phyloP scores from a whole-genome alignment of 2,797 vertebrate species.

The Clarias pachynema region DNA sequence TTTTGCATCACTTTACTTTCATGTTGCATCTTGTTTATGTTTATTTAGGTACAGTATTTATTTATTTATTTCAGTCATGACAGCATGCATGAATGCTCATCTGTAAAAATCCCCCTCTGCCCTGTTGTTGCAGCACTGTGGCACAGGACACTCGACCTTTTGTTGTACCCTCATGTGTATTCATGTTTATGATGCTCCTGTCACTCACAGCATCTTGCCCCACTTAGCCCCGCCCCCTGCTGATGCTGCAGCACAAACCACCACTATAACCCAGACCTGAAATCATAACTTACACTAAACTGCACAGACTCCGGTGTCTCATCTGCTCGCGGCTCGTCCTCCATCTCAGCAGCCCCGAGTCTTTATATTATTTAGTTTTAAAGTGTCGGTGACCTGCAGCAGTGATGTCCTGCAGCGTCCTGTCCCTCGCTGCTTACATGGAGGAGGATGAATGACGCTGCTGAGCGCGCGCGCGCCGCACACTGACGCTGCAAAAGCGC shows the following conservation, averaged over 20 bases:
- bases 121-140: background rate
- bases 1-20: background rate
- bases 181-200: background rate
- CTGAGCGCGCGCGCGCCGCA: constrained; percentile 18
- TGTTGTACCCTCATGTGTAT: constrained; percentile 20
- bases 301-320: background rate
- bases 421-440: background rate
- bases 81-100: background rate
- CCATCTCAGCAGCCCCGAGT: background rate
- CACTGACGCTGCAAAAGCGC: constrained; percentile 25
- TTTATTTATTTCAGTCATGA: background rate
- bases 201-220: constrained; percentile 9
- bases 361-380: background rate
- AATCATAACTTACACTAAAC: constrained; percentile 18
- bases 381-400: constrained; percentile 10
- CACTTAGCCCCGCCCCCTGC: constrained; percentile 2
- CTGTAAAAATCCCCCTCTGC: background rate
- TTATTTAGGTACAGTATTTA: no score
- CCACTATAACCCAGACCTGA: background rate
- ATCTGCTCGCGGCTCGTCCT: background rate
- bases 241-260: constrained; percentile 6
- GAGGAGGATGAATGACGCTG: constrained; percentile 14
- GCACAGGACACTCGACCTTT: constrained; percentile 23
- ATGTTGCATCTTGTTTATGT: background rate
- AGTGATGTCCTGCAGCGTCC: background rate